Evolutionary conservation across 2,797 vertebrate genomes (phyloP).

Genomic region (Somateria mollissima): DNA sequence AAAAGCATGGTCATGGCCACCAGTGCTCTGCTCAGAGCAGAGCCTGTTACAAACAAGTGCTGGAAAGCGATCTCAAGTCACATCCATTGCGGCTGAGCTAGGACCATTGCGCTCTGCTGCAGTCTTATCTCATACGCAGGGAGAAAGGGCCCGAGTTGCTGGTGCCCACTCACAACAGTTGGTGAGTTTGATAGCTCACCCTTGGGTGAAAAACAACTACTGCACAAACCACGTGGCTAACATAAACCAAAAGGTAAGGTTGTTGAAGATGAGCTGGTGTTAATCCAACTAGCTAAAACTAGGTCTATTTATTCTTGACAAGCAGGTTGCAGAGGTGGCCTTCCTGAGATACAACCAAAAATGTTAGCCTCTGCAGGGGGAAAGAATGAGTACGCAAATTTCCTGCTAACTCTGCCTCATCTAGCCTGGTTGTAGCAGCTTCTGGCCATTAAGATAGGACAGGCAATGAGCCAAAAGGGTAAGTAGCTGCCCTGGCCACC

Average conservation of each 20-base stretch:
- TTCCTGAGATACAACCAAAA: background rate
- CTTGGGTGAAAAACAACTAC: background rate
- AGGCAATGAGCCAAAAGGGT: background rate
- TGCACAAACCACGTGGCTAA: background rate
- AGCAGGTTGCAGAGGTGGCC: background rate
- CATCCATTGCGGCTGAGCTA: background rate
- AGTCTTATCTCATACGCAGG: fast-evolving
- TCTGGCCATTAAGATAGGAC: background rate
- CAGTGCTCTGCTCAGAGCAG: background rate
- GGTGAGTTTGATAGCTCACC: background rate
- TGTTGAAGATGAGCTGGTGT: background rate
- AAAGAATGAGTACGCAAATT: background rate
- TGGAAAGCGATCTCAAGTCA: background rate
- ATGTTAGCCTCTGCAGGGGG: background rate
- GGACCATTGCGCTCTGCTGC: background rate
- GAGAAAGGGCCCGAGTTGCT: background rate
- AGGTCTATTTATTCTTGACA: background rate
- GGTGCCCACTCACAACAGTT: background rate
- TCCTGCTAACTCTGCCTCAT: background rate
- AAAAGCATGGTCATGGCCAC: background rate
- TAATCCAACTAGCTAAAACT: background rate
- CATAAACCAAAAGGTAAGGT: background rate
- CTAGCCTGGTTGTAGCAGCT: background rate
- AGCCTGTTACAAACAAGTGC: background rate
- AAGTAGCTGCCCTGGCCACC: background rate